Base-by-base conservation (phyloP, 2,888 invertebrate species). In the Andrena flavipes region DNA sequence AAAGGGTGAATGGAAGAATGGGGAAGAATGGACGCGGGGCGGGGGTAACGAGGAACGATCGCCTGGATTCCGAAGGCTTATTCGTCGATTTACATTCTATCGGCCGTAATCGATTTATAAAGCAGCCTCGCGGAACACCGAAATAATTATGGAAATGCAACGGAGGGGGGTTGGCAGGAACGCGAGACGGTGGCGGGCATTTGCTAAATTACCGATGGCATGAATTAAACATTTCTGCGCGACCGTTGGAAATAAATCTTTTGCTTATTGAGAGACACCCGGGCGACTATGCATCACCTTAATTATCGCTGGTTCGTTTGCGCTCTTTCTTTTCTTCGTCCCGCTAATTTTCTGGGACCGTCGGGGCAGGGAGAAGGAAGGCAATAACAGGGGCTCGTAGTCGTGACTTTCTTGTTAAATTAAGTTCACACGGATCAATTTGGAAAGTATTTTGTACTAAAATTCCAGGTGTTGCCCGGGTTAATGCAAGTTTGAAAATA, bases 71-170 rank as follows among this genome's bases (percentile, higher is more conserved):
- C 33, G 8, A 30, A 2, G 54, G 29, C 68, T 72, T 72, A 59
- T 64, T 63, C 76, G 49, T 2, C 20, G 48, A 79, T 79, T 76
- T 79, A 69, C 77, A 79, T 79, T 79, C 77, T 49, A 76, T 79
- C 79, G 76, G 54, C 16, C 56, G 79, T 76, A 79, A 79, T 76
- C 77, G 79, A 69, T 76, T 79, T 76, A 76, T 76, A 79, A 77
- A 77, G 69, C 68, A 77, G 69, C 68, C 77, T 29, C n/a, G 42
- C 35, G 60, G 65, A 42, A 76, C 70, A 56, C 20, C 49, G 63
- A 76, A 76, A 76, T 79, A 79, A 76, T 68, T 79, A 79, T 79
- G 78, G 78, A 79, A 76, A 79, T 79, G 13, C 26, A 2, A 42
- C 62, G n/a, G 10, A 2, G 26, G 26, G 29, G 13, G 23, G 13